Evolutionary conservation across 2,888 invertebrate genomes (phyloP).

Genomic region (Zootermopsis nevadensis): DNA sequence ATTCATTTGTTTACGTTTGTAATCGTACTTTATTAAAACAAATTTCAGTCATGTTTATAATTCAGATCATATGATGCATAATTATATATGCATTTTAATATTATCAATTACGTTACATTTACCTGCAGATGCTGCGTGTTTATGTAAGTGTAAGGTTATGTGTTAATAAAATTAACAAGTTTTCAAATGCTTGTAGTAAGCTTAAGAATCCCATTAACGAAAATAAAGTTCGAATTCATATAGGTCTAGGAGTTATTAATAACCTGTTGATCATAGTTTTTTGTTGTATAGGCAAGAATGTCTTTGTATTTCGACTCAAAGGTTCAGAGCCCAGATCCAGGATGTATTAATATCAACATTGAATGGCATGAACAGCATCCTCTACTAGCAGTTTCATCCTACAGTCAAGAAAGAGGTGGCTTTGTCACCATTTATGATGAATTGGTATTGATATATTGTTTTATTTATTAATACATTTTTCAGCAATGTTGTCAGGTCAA

Average conservation of each 20-base stretch:
- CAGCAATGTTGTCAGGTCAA: too few species aligned
- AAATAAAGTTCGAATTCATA: background rate
- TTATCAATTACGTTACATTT: background rate
- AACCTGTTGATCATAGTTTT: background rate
- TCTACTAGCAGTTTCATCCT: slow-evolving; percentile 86
- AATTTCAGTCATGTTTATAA: background rate
- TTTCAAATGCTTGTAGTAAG: background rate
- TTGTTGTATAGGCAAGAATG: slow-evolving; percentile 65
- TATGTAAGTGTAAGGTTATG: background rate
- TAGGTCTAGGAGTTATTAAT: background rate
- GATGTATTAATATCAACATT: slow-evolving; percentile 83
- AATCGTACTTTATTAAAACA: background rate
- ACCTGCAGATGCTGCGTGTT: background rate
- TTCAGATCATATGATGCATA: background rate
- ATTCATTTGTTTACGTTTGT: background rate
- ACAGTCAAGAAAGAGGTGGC: slow-evolving; percentile 89
- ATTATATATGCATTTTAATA: background rate
- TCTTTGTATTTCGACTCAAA: slow-evolving; percentile 87
- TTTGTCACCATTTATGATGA: slow-evolving; percentile 90
- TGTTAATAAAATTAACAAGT: background rate
- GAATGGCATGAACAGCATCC: slow-evolving; percentile 87
- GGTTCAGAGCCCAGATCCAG: slow-evolving; percentile 78
- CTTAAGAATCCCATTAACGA: background rate
- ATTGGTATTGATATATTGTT: slow-evolving; percentile 64
- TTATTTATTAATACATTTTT: too few species aligned